Evolutionary conservation across 2,888 invertebrate species (phyloP).

Genomic region (Troides helena): DNA sequence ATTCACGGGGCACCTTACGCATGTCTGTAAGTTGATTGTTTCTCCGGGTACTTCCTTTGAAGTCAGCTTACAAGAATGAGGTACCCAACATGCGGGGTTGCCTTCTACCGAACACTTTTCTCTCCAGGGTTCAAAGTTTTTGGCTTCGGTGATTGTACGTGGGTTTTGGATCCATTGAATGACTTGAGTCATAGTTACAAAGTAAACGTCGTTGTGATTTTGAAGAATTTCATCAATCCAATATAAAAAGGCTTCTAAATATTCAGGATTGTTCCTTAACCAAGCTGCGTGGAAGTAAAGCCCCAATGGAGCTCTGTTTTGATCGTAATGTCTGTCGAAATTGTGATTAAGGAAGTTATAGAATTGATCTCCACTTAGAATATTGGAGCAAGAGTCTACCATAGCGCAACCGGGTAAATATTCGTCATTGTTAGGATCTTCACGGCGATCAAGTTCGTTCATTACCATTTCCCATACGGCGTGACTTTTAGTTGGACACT

Average conservation of each 20-base stretch:
- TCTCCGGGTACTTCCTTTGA: constrained; percentile 97
- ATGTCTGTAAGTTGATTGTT: constrained; percentile 95
- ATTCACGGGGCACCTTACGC: constrained; percentile 95
- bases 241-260: constrained; percentile 93
- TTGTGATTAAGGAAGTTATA: constrained; percentile 96
- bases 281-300: constrained; percentile 97
- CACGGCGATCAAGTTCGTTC: constrained; percentile 95
- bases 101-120: constrained; percentile 96
- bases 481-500: constrained; percentile 94
- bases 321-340: constrained; percentile 94
- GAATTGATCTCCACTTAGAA: constrained; percentile 94
- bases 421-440: constrained; percentile 94
- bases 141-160: constrained; percentile 89
- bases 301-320: constrained; percentile 93
- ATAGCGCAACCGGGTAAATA: constrained; percentile 94
- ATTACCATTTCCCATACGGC: constrained; percentile 98
- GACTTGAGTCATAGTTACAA: constrained; percentile 97
- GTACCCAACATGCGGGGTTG: constrained; percentile 90
- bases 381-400: constrained; percentile 97
- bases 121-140: constrained; percentile 96
- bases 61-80: constrained; percentile 93
- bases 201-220: constrained; percentile 94
- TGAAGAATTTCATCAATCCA: constrained; percentile 94
- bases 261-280: constrained; percentile 95
- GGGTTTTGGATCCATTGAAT: constrained; percentile 98